Conservation (phyloP, 1,140 invertebrate genomes). For the Drosophila navojoa region DNA sequence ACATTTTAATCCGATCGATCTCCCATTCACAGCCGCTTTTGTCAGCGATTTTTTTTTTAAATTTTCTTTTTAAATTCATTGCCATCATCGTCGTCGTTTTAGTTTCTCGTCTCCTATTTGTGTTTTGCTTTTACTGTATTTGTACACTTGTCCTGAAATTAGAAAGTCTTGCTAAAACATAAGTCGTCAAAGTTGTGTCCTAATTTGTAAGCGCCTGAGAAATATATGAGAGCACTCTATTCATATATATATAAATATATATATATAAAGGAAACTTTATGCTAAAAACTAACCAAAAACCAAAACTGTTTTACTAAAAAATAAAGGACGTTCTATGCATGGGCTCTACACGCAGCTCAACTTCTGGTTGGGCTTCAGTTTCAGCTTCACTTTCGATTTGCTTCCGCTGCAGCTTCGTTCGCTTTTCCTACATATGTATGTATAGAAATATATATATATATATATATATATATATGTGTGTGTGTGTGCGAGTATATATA, state of each 20-base stretch:
- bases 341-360: conserved; percentile 23
- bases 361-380: conserved; percentile 50
- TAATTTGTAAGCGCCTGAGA: conserved; percentile 64
- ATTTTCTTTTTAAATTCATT: background rate
- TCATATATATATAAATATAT: conserved; percentile 42
- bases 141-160: conserved; percentile 17
- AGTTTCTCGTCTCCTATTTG: conserved; percentile 7
- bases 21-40: conserved; percentile 28
- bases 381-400: conserved; percentile 37
- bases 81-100: conserved; percentile 32
- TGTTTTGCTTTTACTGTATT: conserved; percentile 7
- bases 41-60: conserved; percentile 1
- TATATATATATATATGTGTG: background rate
- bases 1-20: conserved; percentile 6
- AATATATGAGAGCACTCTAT: conserved; percentile 69
- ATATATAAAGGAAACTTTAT: conserved; percentile 43
- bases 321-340: conserved; percentile 25
- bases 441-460: conserved; percentile 33
- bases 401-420: conserved; percentile 11
- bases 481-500: conserved; percentile 36
- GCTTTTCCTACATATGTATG: background rate
- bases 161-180: conserved; percentile 27
- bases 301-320: conserved; percentile 80
- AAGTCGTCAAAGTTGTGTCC: conserved; percentile 52
- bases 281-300: conserved; percentile 59